These are phyloP conservation scores for Perca flavescens DNA, from an alignment of 2,113 vertebrate species.

Conservation along the genomic window DNA sequence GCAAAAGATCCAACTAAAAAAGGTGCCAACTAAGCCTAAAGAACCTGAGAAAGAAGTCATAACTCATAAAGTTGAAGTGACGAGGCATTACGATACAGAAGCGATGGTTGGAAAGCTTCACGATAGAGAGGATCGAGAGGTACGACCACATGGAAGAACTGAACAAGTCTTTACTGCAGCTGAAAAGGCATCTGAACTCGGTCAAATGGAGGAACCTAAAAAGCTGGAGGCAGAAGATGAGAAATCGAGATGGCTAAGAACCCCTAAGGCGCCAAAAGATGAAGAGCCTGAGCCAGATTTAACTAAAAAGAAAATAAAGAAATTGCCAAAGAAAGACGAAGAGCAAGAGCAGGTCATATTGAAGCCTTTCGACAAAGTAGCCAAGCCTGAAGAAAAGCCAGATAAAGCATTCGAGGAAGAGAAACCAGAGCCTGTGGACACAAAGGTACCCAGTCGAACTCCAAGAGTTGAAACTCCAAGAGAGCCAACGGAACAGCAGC, in stretches of 20 bases:
- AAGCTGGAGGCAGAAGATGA: constrained; percentile 39
- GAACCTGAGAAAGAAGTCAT: constrained; percentile 69
- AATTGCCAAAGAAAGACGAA: constrained; percentile 61
- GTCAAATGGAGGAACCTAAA: constrained; percentile 33
- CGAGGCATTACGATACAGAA: constrained; percentile 57
- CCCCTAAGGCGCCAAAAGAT: constrained; percentile 43
- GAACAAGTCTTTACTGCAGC: constrained; percentile 50
- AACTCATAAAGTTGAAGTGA: constrained; percentile 47
- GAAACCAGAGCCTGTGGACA: constrained; percentile 28
- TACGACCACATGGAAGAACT: constrained; percentile 32
- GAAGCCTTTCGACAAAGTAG: constrained; percentile 60
- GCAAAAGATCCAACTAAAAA: constrained; percentile 71
- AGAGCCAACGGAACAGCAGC: constrained; percentile 25
- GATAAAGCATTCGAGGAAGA: constrained; percentile 9
- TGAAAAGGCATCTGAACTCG: constrained; percentile 36
- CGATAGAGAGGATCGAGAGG: constrained; percentile 55
- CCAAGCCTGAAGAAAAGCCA: constrained; percentile 46
- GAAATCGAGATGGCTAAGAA: constrained; percentile 64
- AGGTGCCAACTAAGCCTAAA: constrained; percentile 65
- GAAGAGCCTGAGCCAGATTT: constrained; percentile 57
- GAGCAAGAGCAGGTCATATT: constrained; percentile 55
- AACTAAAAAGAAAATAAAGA: constrained; percentile 72
- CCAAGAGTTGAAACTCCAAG: constrained; percentile 28
- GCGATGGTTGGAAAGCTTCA: constrained; percentile 36
- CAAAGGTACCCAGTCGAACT: constrained; percentile 14